Base-by-base conservation (phyloP, 2,888 invertebrate species). In the Eubasilissa splendida region DNA sequence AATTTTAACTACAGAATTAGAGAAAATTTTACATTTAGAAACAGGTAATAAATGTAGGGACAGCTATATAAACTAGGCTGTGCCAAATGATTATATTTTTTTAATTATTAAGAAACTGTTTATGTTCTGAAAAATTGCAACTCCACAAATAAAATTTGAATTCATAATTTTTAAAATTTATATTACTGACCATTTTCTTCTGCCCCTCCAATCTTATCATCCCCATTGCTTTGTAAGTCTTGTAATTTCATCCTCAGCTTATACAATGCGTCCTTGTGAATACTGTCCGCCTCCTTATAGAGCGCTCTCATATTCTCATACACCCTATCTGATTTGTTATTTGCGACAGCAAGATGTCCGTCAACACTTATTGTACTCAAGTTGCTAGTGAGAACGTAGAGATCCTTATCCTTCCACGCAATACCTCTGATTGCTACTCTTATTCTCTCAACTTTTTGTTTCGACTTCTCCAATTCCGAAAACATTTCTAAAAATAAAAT, bases 181-280 rank as follows among this genome's bases (percentile, higher is more conserved):
- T 42, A 42, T 5, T 42, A 42, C 42, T 85, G 85, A 92, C 93
- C 91, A 85, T 93, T 93, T 85, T 94, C 94, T 86, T 94, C 93
- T 0, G 94, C 94, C 77, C 93, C 91, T 22, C 94, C 93, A 2
- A 94, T 88, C 83, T 93, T 94, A 0, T 93, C 92, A 85, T 94
- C 94, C 74, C 94, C 94, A 80, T 94, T 91, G 10, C 90, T 87
- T 84, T 92, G 92, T 60, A 93, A 85, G 83, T 92, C 91, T 0
- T 91, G 86, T 7, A 93, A 86, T 83, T 91, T 89, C 8, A 92
- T 88, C 50, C 91, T 87, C 83, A 93, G 85, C 74, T 89, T 88
- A 84, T 91, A 90, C 1, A 88, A 86, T 33, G 91, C 91, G 12
- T 89, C 87, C 66, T 91, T 86, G 54, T 90, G 86, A 65, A 90